phyloP scores from a whole-genome alignment of 2,113 vertebrate genomes.

The Crotophaga sulcirostris region DNA sequence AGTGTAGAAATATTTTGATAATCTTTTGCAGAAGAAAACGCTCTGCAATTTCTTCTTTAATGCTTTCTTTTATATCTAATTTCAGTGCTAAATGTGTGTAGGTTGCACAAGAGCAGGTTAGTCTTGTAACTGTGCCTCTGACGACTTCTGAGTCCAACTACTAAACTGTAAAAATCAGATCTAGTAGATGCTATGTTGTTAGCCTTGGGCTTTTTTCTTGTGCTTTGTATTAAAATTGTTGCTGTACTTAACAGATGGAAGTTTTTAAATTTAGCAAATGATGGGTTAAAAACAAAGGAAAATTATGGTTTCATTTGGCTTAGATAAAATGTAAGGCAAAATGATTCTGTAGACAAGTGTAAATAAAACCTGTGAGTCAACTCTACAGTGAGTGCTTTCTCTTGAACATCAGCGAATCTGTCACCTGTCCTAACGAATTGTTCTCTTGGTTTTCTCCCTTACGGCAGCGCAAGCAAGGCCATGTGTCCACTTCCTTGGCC shows the following conservation, averaged over 20 bases:
- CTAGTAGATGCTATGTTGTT: conserved; percentile 71
- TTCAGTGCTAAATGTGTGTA: conserved; percentile 71
- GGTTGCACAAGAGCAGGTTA: conserved; percentile 77
- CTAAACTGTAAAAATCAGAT: conserved; percentile 70
- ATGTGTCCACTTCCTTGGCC: not conserved
- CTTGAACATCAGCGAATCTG: conserved; percentile 3
- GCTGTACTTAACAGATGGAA: conserved; percentile 73
- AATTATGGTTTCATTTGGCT: conserved; percentile 72
- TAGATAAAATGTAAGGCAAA: conserved; percentile 73
- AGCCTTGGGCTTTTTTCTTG: conserved; percentile 65
- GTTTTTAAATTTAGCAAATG: conserved; percentile 68
- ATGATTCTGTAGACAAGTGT: conserved; percentile 80
- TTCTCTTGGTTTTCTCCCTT: too few species aligned
- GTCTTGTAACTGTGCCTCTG: conserved; percentile 81
- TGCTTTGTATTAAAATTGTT: conserved; percentile 77
- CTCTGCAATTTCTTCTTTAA: conserved; percentile 52
- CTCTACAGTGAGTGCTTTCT: conserved; percentile 50
- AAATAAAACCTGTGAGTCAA: conserved; percentile 82
- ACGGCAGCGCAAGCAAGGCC: not conserved
- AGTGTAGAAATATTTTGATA: conserved; percentile 73
- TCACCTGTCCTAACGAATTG: rapidly evolving
- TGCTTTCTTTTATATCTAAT: conserved; percentile 63
- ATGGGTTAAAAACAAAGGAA: conserved; percentile 46
- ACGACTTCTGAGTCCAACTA: conserved; percentile 66
- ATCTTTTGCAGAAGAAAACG: conserved; percentile 67